Percentiles rank a stretch among this genome's conserved stretches.
These are phyloP conservation scores for Gallinago media DNA, from an alignment of 2,113 vertebrate species.

Conservation along the genomic window DNA sequence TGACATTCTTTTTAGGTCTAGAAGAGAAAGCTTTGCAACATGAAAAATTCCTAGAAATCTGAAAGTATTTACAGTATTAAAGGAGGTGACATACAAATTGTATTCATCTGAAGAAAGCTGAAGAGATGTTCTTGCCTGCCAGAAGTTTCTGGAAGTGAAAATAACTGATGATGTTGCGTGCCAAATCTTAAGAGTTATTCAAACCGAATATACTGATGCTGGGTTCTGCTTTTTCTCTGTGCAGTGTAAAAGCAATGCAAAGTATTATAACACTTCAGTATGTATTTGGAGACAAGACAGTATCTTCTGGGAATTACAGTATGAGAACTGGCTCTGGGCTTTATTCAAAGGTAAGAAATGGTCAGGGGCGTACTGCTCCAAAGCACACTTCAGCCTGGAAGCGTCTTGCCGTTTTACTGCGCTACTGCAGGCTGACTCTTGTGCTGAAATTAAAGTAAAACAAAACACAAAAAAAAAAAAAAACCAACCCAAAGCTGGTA, in stretches of 20 bases:
- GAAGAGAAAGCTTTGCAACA: not conserved
- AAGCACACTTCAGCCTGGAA: not conserved
- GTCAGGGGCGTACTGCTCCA: not conserved
- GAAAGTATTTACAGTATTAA: not conserved
- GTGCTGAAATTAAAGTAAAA: not conserved
- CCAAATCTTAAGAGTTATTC: not conserved
- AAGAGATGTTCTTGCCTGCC: not conserved
- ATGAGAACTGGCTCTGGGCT: not conserved
- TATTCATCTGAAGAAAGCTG: not conserved
- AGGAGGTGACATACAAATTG: not conserved
- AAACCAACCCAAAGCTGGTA: not conserved
- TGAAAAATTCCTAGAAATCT: not conserved
- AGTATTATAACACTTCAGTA: not conserved
- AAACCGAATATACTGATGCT: not conserved
- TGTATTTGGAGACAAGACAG: not conserved
- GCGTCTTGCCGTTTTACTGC: not conserved
- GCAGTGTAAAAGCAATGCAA: not conserved
- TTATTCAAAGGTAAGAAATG: not conserved
- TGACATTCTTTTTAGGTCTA: not conserved
- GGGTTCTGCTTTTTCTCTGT: not conserved
- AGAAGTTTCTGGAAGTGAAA: not conserved
- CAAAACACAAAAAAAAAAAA: not conserved
- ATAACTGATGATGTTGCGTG: not conserved
- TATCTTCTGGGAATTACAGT: not conserved
- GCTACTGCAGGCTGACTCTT: slow-evolving; percentile 1